phyloP scores from a whole-genome alignment of 1,140 invertebrate genomes.

The Drosophila nikananu region DNA sequence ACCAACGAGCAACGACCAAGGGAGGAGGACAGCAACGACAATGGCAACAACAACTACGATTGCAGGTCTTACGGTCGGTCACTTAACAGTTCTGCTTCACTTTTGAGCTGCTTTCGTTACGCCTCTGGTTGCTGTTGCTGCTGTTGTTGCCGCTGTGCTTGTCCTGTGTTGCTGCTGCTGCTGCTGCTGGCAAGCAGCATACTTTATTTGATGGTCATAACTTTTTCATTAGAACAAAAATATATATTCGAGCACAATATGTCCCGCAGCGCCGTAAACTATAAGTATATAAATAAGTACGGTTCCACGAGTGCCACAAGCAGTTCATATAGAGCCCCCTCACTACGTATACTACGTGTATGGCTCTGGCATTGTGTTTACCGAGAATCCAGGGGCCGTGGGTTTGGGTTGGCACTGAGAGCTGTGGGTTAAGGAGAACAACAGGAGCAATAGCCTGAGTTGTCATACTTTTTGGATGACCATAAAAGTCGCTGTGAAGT shows the following conservation, averaged over 20 bases:
- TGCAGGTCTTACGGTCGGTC: slow-evolving; percentile 81
- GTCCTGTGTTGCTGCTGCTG: background rate
- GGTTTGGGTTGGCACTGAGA: background rate
- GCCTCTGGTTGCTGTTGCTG: slow-evolving; percentile 12
- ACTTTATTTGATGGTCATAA: slow-evolving; percentile 84
- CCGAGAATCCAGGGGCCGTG: slow-evolving; percentile 1
- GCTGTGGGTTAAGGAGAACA: slow-evolving; percentile 24
- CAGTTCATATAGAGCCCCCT: slow-evolving; percentile 65
- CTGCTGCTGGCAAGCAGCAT: slow-evolving; percentile 67
- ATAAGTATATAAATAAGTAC: slow-evolving; percentile 84
- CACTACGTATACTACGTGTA: slow-evolving; percentile 29
- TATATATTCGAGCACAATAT: slow-evolving; percentile 81
- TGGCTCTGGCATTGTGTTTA: slow-evolving; percentile 18
- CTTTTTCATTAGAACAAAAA: slow-evolving; percentile 84
- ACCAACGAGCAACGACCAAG: slow-evolving; percentile 49
- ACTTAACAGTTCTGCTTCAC: slow-evolving; percentile 73
- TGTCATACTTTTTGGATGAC: slow-evolving; percentile 84
- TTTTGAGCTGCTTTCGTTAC: slow-evolving; percentile 61
- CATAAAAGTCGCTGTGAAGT: slow-evolving; percentile 82
- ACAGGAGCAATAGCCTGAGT: slow-evolving; percentile 75
- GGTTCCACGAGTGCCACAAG: slow-evolving; percentile 56
- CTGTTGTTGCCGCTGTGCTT: slow-evolving; percentile 10
- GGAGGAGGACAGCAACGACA: slow-evolving; percentile 35
- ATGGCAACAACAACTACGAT: slow-evolving; percentile 49
- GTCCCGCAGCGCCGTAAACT: slow-evolving; percentile 82